phyloP scores from a whole-genome alignment of 1,140 invertebrate genomes.

The Zaprionus kolodkinae region DNA sequence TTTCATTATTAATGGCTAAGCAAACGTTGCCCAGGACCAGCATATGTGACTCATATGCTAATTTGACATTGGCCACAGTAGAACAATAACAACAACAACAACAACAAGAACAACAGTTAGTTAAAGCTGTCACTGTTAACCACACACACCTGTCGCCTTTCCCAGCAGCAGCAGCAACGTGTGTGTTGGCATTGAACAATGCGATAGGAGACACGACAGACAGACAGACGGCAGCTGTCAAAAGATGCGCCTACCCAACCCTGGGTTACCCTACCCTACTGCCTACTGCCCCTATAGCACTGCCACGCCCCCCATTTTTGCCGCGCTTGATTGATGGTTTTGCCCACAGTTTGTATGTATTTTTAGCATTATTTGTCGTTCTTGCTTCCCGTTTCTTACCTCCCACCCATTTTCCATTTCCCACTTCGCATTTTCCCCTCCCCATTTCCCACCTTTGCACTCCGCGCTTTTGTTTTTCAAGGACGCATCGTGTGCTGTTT shows the following conservation, averaged over 20 bases:
- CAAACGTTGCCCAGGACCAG: conserved; percentile 36
- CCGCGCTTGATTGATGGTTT: conserved; percentile 29
- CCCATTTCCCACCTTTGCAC: background rate
- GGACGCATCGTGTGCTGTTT: conserved; percentile 20
- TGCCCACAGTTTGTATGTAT: conserved; percentile 19
- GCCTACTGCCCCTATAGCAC: background rate
- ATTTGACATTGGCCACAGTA: conserved; percentile 41
- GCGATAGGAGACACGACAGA: conserved; percentile 5
- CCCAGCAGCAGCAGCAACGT: conserved; percentile 8
- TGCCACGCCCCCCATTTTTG: background rate
- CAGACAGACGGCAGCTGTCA: conserved; percentile 33
- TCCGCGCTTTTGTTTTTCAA: conserved; percentile 7
- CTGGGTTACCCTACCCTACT: too few species aligned
- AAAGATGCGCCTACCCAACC: background rate
- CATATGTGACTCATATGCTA: conserved; percentile 72
- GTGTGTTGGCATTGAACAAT: conserved; percentile 28
- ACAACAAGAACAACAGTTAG: conserved; percentile 1
- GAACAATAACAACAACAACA: conserved; percentile 51
- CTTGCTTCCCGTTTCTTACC: background rate
- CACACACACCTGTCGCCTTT: conserved; percentile 61
- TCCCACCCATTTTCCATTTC: background rate
- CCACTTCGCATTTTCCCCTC: background rate
- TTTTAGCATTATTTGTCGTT: conserved; percentile 16
- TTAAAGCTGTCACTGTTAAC: conserved; percentile 28
- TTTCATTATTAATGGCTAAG: conserved; percentile 73